Conservation (phyloP, 2,888 invertebrate species). For the Nephrocerus scutellatus region DNA sequence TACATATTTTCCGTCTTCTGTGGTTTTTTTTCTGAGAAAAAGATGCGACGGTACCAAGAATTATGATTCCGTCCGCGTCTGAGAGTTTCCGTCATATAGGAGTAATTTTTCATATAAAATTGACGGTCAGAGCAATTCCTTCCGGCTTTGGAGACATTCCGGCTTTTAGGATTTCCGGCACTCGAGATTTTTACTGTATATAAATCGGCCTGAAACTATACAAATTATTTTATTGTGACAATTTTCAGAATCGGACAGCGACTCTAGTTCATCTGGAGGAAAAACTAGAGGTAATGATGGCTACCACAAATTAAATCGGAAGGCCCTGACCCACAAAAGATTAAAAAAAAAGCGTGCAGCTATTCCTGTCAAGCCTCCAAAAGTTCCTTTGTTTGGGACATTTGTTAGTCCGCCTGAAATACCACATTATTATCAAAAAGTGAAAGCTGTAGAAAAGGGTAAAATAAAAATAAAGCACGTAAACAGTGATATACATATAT, state of each 20-base stretch:
- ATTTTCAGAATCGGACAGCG: conserved; percentile 86
- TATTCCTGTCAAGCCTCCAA: conserved; percentile 79
- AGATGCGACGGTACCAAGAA: background rate
- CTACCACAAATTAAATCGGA: conserved; percentile 60
- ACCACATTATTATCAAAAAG: conserved; percentile 52
- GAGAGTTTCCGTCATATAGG: too few species aligned
- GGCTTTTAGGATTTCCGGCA: too few species aligned
- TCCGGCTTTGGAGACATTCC: too few species aligned
- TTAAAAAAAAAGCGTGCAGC: conserved; percentile 67
- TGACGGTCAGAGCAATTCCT: too few species aligned
- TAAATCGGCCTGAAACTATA: too few species aligned
- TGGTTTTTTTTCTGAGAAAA: too few species aligned
- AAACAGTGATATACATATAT: too few species aligned
- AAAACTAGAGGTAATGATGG: conserved; percentile 55
- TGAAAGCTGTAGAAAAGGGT: conserved; percentile 45
- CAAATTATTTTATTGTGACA: conserved; percentile 33
- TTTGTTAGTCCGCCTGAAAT: conserved; percentile 61
- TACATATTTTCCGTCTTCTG: too few species aligned
- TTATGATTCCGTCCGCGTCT: background rate
- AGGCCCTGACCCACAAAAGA: conserved; percentile 63
- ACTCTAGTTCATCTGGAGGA: conserved; percentile 52
- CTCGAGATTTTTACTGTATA: too few species aligned
- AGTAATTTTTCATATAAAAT: too few species aligned
- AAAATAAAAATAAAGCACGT: conserved; percentile 14
- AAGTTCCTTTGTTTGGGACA: conserved; percentile 65